A percentile compares a stretch with the other conserved stretches of the same genome.
phyloP scores from a whole-genome alignment of 2,113 vertebrate species.

The Dipodomys ordii region DNA sequence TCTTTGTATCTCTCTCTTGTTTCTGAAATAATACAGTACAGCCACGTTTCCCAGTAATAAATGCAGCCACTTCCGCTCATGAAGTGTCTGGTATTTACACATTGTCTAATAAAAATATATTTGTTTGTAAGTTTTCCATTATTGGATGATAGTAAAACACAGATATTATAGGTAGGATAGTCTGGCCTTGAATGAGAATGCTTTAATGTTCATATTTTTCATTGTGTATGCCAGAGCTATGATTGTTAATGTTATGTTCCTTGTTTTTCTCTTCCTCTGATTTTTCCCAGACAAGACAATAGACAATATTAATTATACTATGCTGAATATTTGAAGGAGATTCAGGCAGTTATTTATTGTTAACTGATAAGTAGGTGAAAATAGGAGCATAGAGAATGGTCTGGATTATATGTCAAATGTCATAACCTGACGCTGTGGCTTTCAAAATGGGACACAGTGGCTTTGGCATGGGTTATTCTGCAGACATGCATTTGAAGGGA shows the following conservation, averaged over 20 bases:
- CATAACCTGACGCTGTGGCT: background rate
- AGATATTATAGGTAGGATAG: background rate
- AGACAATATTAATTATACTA: background rate
- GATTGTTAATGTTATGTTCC: background rate
- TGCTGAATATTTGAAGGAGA: background rate
- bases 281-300: background rate
- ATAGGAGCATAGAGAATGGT: background rate
- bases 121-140: background rate
- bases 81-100: background rate
- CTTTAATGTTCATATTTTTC: background rate
- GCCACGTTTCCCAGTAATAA: background rate
- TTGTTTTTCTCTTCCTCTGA: background rate
- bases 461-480: slow-evolving; percentile 12
- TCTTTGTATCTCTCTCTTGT: background rate
- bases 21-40: background rate
- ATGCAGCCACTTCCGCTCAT: background rate
- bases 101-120: background rate
- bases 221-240: background rate
- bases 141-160: background rate
- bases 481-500: background rate
- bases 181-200: background rate
- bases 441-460: background rate
- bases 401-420: background rate
- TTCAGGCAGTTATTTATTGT: background rate
- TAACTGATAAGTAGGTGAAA: background rate